Evolutionary conservation across 2,888 invertebrate species (phyloP), one percentile per base, ranked within the genome.

Genomic region (Lasius platythorax): DNA sequence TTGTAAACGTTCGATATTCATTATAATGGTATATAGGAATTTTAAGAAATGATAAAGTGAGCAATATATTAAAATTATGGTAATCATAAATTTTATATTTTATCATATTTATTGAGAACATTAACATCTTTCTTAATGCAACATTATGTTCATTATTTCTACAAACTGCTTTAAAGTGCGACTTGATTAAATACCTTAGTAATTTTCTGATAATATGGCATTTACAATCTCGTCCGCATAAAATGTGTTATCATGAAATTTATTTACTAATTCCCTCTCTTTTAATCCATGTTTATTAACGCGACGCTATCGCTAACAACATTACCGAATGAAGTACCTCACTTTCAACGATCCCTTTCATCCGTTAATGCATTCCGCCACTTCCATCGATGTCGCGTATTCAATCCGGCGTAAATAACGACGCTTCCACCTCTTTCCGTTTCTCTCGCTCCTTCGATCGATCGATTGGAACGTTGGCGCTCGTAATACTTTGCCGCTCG

Each of bases 401-500:
- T 79, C 79, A 79, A 79, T 79, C 79, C 74, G 61, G 79, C 74
- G 79, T 79, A 79, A 79, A 79, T 79, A 79, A 79, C 73, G 79
- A 72, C 61, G 58, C n/a, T 3, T 3, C 5, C n/a, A 15, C 30
- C 28, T 56, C 46, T 12, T 46, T 37, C 46, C 28, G 43, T 68
- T 12, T 43, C 37, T 64, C 43, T 75, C 68, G 50, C 50, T 74
- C 74, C 50, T 43, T 53, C 43, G 63, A 30, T 79, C 79, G 85
- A 88, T 89, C 89, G 90, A 87, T 85, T 81, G 75, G 66, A 70
- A 43, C 66, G 67, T 50, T 50, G 66, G 64, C 84, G 82, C 81
- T 88, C 88, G 88, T 74, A 84, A 85, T 87, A 78, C 84, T 84
- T 82, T 70, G 84, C 82, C 58, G 85, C 66, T 84, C 86, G 87